Base-by-base conservation (phyloP, 2,888 invertebrate species). In the Stegophylla sp. region DNA sequence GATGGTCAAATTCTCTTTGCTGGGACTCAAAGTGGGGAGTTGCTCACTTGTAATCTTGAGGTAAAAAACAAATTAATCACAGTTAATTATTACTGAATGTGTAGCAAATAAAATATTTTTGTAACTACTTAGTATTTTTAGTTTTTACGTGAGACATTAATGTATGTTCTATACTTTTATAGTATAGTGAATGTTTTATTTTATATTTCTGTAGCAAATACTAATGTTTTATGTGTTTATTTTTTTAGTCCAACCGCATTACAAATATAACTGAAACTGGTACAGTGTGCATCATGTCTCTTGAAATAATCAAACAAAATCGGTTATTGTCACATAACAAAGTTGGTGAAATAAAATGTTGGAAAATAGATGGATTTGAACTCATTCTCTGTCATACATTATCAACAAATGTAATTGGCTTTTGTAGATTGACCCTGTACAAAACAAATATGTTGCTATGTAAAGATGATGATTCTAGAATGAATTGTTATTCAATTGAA, bases 21-120 rank as follows among this genome's bases (percentile, higher is more conserved):
- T 85, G 93, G 93, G 82, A 91, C 92, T 48, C 90, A 91, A 86
- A 91, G 90, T 86, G 94, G 94, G 84, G 90, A 88, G 85, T 90
- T 94, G 84, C 91, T 92, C 87, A 89, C 92, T 86, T 94, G 93
- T 92, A 92, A 94, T 88, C 89, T 94, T 86, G 91, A 92, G 89
- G 93, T 93, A 88, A 86, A 85, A n/a, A 63, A 20, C 0, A 20
- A 28, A 4, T n/a, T 28, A 1, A 34, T 1, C 10, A n/a, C 2
- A n/a, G n/a, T n/a, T n/a, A n/a, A n/a, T n/a, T n/a, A n/a, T n/a
- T n/a, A n/a, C n/a, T n/a, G n/a, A n/a, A n/a, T n/a, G n/a, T n/a
- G n/a, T n/a, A n/a, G n/a, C n/a, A n/a, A n/a, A n/a, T n/a, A n/a
- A n/a, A n/a, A n/a, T n/a, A n/a, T n/a, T n/a, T n/a, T n/a, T n/a